Conservation (phyloP, 2,797 vertebrate genomes). For the Clamator glandarius region DNA sequence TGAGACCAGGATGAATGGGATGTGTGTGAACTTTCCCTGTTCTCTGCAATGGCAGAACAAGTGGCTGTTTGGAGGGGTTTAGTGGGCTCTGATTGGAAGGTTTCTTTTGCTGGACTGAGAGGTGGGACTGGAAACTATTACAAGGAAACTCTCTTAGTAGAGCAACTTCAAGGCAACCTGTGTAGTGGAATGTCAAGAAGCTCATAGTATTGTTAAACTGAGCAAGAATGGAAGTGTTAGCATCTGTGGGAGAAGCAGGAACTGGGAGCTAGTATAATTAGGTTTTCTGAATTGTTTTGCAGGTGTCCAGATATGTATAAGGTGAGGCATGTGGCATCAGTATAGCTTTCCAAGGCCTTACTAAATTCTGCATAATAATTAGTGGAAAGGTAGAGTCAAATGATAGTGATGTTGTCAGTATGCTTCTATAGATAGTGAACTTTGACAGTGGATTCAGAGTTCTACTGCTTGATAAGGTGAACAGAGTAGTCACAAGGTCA, state of each 20-base stretch:
- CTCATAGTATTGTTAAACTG: neutral
- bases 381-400: neutral
- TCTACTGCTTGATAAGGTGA: neutral
- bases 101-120: neutral
- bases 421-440: neutral
- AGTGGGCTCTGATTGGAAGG: neutral
- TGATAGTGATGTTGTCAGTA: neutral
- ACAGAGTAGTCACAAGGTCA: neutral
- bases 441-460: neutral
- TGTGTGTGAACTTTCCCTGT: neutral
- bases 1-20: neutral
- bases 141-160: neutral
- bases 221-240: neutral
- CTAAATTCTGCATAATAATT: neutral
- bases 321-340: neutral
- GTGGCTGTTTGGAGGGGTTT: neutral
- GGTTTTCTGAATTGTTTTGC: neutral
- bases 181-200: neutral
- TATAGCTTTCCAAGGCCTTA: neutral
- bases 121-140: neutral
- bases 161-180: neutral
- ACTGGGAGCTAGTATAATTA: neutral
- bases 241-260: neutral
- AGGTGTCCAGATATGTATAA: neutral
- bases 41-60: neutral